A percentile compares a stretch with the other conserved stretches of the same genome.
Conservation (phyloP, 1,140 invertebrate genomes). For the Drosophila melanica region DNA sequence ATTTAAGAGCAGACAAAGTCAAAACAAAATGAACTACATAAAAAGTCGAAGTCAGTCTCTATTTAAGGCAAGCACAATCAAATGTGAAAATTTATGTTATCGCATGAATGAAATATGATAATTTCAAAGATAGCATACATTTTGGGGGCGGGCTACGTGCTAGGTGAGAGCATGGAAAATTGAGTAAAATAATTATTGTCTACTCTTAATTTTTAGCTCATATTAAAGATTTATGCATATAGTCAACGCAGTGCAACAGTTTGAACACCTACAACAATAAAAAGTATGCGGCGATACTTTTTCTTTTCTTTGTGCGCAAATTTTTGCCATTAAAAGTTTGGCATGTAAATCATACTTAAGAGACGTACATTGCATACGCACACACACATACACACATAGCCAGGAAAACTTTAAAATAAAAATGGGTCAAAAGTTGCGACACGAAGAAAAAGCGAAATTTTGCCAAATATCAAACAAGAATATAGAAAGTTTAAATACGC, state of each 20-base stretch:
- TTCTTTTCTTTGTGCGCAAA: constrained; percentile 18
- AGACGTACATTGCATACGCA: constrained; percentile 4
- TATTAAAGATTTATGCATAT: neutral
- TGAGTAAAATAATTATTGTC: too few relatives aligned
- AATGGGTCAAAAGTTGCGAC: constrained; percentile 29
- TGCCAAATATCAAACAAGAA: constrained; percentile 18
- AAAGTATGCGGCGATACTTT: constrained; percentile 9
- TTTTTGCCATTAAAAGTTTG: constrained; percentile 47
- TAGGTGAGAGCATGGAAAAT: neutral
- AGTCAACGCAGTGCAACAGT: neutral
- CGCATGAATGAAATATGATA: neutral
- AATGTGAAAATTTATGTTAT: constrained; percentile 18
- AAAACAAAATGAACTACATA: constrained; percentile 15
- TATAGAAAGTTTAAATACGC: constrained; percentile 21
- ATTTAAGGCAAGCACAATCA: constrained; percentile 1
- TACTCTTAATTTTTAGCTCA: neutral
- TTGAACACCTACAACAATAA: constrained; percentile 3
- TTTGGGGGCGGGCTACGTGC: neutral
- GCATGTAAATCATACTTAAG: constrained; percentile 47
- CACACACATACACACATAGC: neutral
- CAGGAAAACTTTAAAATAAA: constrained; percentile 8
- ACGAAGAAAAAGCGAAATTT: constrained; percentile 2
- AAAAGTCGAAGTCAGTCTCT: constrained; percentile 3
- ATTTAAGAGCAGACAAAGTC: constrained; percentile 23
- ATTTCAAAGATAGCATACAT: constrained; percentile 2